Conservation (phyloP, 2,888 invertebrate genomes). For the Parnassius smintheus region DNA sequence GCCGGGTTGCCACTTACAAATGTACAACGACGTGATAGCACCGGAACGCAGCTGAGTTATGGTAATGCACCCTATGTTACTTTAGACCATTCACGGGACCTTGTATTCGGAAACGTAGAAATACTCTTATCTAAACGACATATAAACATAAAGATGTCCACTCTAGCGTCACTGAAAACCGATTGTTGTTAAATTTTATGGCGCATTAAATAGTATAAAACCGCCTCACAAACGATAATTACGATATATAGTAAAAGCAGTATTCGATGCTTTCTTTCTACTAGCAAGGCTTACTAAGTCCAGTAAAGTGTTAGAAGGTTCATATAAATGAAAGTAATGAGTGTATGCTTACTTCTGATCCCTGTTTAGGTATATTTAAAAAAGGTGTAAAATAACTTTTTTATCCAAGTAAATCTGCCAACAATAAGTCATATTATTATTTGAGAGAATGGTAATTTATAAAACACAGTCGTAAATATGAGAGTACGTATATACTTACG, state of each 20-base stretch:
- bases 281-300: conserved; percentile 17
- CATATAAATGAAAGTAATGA: conserved; percentile 14
- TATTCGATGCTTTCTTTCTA: conserved; percentile 22
- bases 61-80: conserved; percentile 41
- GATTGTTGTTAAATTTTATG: conserved; percentile 78
- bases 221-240: conserved; percentile 59
- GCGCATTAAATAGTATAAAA: conserved; percentile 68
- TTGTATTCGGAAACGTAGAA: conserved; percentile 41
- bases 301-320: conserved; percentile 17
- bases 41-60: conserved; percentile 41
- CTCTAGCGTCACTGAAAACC: conserved; percentile 68
- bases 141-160: conserved; percentile 73
- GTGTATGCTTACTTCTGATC: conserved; percentile 3
- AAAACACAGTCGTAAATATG: too few species aligned
- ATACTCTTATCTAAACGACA: conserved; percentile 66
- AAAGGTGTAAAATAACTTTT: too few species aligned
- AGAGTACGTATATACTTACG: too few species aligned
- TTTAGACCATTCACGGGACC: conserved; percentile 34
- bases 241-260: conserved; percentile 31
- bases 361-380: too few species aligned
- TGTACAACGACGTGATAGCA: conserved; percentile 37
- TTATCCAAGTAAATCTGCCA: too few species aligned
- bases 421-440: too few species aligned
- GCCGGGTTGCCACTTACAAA: conserved; percentile 31
- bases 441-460: too few species aligned